Percentiles rank a stretch among this genome's conserved stretches.
Evolutionary conservation across 1,140 invertebrate species (phyloP).

Genomic region (Euschistus heros): DNA sequence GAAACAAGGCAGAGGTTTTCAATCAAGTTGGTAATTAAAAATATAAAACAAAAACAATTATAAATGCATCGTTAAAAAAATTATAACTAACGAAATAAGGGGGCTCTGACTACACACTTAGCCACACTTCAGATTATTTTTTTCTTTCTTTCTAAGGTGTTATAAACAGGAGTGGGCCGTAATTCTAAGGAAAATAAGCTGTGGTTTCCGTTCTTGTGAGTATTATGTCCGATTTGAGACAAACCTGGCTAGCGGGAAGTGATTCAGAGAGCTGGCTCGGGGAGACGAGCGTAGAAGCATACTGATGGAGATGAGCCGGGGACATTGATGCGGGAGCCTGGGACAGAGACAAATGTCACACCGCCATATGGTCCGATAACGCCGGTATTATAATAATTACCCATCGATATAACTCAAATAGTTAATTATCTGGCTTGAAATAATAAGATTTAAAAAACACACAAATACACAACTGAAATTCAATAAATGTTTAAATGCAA

Average conservation of each 20-base stretch:
- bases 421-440: too few relatives aligned
- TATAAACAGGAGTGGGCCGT: slow-evolving; percentile 4
- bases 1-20: too few relatives aligned
- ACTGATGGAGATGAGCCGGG: slow-evolving; percentile 71
- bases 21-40: too few relatives aligned
- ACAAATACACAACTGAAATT: too few relatives aligned
- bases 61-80: background rate
- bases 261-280: slow-evolving; percentile 59
- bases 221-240: slow-evolving; percentile 30
- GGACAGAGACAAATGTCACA: slow-evolving; percentile 16
- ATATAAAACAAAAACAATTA: background rate
- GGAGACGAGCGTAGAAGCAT: slow-evolving; percentile 50
- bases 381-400: background rate
- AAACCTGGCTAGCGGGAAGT: slow-evolving; percentile 69
- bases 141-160: slow-evolving; percentile 12
- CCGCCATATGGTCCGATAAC: background rate
- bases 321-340: slow-evolving; percentile 83
- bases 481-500: too few relatives aligned
- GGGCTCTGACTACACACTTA: background rate
- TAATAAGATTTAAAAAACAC: too few relatives aligned
- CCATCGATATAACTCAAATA: background rate
- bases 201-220: slow-evolving; percentile 15
- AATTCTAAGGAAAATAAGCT: slow-evolving; percentile 14
- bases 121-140: slow-evolving; percentile 9
- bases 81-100: background rate